phyloP scores from a whole-genome alignment of 2,888 invertebrate species.

The Catocala nupta region DNA sequence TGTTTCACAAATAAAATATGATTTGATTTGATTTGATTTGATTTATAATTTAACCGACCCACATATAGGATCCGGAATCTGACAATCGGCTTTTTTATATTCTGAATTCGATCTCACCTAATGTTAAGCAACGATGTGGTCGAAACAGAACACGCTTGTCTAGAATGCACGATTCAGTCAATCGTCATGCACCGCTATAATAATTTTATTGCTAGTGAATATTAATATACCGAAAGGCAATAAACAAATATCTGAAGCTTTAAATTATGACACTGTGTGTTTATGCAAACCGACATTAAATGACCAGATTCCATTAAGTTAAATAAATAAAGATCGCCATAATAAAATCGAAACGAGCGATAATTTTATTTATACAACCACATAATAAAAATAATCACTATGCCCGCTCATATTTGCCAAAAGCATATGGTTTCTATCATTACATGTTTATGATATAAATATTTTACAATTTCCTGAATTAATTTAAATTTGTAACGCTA shows the following conservation, averaged over 20 bases:
- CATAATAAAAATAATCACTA: slow-evolving; percentile 31
- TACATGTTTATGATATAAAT: slow-evolving; percentile 33
- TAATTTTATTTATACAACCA: slow-evolving; percentile 44
- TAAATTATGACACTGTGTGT: neutral
- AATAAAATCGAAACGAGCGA: slow-evolving; percentile 26
- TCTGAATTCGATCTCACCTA: too few relatives aligned
- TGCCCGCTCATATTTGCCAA: slow-evolving; percentile 38
- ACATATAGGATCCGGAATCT: too few relatives aligned
- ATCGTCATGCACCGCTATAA: too few relatives aligned
- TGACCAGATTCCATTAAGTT: slow-evolving; percentile 7
- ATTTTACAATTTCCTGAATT: slow-evolving; percentile 30
- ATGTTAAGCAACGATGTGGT: too few relatives aligned
- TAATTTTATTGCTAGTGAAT: neutral
- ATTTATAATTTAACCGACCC: too few relatives aligned
- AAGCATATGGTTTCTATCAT: slow-evolving; percentile 44
- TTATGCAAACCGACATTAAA: slow-evolving; percentile 3
- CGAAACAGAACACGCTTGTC: too few relatives aligned
- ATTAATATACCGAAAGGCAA: neutral
- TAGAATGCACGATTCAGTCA: too few relatives aligned
- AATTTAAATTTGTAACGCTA: slow-evolving; percentile 21
- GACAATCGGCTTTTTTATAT: too few relatives aligned
- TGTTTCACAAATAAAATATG: too few relatives aligned
- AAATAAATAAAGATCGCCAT: slow-evolving; percentile 31
- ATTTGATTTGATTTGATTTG: too few relatives aligned
- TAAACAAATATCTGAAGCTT: neutral